A percentile compares a stretch with the other conserved stretches of the same genome.
phyloP scores from a whole-genome alignment of 2,888 invertebrate genomes.

The Galerucella pusilla region DNA sequence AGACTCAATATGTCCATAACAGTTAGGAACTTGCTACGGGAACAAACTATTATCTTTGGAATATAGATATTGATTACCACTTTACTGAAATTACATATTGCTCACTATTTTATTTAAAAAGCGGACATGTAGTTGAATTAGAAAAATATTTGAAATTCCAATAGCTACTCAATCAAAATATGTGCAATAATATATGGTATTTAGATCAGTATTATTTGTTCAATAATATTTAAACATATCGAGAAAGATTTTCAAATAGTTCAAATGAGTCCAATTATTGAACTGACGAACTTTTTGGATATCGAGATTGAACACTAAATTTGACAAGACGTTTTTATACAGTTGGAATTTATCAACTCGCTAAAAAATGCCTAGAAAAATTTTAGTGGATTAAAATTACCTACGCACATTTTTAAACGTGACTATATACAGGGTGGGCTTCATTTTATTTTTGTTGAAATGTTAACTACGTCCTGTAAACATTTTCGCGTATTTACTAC shows the following conservation, averaged over 20 bases:
- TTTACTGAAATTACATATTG: too few relatives aligned
- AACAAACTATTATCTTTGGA: too few relatives aligned
- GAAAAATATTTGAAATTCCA: too few relatives aligned
- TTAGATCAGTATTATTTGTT: constrained; percentile 20
- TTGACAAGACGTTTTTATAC: background rate
- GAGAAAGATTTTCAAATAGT: background rate
- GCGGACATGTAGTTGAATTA: too few relatives aligned
- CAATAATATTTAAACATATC: constrained; percentile 17
- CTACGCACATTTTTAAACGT: constrained; percentile 3
- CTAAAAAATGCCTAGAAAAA: constrained; percentile 1
- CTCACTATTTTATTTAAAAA: too few relatives aligned
- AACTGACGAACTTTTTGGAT: background rate
- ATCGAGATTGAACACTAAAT: constrained; percentile 11
- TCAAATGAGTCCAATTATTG: background rate
- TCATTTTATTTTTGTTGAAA: background rate
- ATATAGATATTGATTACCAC: too few relatives aligned
- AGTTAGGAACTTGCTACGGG: too few relatives aligned
- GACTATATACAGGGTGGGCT: background rate
- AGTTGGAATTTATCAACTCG: background rate
- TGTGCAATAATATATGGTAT: constrained; percentile 2
- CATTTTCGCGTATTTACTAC: background rate
- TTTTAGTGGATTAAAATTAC: constrained; percentile 13
- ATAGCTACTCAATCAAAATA: background rate
- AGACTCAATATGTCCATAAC: too few relatives aligned
- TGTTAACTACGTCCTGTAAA: background rate